These are phyloP conservation scores for Gila robusta DNA, from an alignment of 2,797 vertebrate genomes.

Conservation along the genomic window DNA sequence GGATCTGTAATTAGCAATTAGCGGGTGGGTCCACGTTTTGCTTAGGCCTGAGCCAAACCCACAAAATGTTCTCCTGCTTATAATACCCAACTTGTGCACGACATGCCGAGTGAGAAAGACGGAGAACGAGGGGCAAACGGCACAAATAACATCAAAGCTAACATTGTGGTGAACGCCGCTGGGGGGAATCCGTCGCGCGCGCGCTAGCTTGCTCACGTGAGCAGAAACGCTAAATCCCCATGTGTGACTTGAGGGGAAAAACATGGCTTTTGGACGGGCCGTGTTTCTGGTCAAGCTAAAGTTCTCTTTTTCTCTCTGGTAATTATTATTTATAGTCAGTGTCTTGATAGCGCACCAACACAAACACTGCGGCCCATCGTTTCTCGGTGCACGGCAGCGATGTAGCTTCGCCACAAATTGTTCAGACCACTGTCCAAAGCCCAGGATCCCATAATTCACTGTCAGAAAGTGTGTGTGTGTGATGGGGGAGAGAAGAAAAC, in stretches of 20 bases:
- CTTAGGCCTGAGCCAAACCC: slow-evolving; percentile 81
- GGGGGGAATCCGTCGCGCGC: neutral
- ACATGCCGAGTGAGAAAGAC: slow-evolving; percentile 64
- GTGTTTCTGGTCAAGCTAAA: slow-evolving; percentile 79
- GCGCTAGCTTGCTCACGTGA: slow-evolving; percentile 64
- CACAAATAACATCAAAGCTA: slow-evolving; percentile 66
- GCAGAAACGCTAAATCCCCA: slow-evolving; percentile 70
- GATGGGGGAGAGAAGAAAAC: slow-evolving; percentile 60
- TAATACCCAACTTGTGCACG: slow-evolving; percentile 76
- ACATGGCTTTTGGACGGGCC: slow-evolving; percentile 77
- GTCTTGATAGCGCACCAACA: slow-evolving; percentile 86
- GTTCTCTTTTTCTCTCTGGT: slow-evolving; percentile 76
- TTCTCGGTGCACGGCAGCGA: slow-evolving; percentile 78
- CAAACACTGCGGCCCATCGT: slow-evolving; percentile 84
- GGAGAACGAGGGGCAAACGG: slow-evolving; percentile 67
- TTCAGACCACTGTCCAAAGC: slow-evolving; percentile 84
- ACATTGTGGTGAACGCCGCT: slow-evolving; percentile 66
- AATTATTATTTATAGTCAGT: slow-evolving; percentile 85
- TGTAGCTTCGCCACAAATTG: slow-evolving; percentile 83
- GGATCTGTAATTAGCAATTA: slow-evolving; percentile 88
- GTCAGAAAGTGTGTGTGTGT: slow-evolving; percentile 68
- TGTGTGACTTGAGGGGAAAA: slow-evolving; percentile 79
- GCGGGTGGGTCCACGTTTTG: slow-evolving; percentile 83
- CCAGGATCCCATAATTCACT: slow-evolving; percentile 84
- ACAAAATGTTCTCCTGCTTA: slow-evolving; percentile 85